A percentile compares a stretch with the other conserved stretches of the same genome.
Evolutionary conservation across 2,888 invertebrate genomes (phyloP).

Genomic region (Chalcosyrphus nemorum): DNA sequence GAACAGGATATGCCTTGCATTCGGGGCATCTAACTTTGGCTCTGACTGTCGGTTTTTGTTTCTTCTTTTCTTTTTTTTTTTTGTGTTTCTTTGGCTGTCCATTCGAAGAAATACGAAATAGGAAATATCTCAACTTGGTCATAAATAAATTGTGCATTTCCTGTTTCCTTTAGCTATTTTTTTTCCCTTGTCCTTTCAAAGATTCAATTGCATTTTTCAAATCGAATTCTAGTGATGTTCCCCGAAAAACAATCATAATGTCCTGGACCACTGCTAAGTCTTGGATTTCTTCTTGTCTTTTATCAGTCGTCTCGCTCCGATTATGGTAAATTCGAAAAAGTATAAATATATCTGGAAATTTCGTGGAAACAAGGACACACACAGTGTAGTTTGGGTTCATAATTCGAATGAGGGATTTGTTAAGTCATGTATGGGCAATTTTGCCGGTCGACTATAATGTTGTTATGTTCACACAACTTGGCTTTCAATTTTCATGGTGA

Average conservation of each 20-base stretch:
- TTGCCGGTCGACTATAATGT: slow-evolving; percentile 12
- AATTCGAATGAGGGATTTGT: slow-evolving; percentile 50
- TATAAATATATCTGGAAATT: slow-evolving; percentile 14
- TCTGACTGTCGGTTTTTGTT: slow-evolving; percentile 38
- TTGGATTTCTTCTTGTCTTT: background rate
- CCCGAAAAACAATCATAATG: slow-evolving; percentile 50
- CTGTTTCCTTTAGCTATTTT: slow-evolving; percentile 45
- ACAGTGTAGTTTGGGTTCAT: background rate
- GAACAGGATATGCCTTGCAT: slow-evolving; percentile 58
- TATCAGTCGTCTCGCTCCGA: background rate
- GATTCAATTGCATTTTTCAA: slow-evolving; percentile 58
- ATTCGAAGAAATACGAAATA: slow-evolving; percentile 25
- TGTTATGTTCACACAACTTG: background rate
- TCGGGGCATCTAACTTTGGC: slow-evolving; percentile 47
- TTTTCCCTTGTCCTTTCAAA: slow-evolving; percentile 25
- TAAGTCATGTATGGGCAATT: slow-evolving; percentile 52
- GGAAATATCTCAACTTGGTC: slow-evolving; percentile 68
- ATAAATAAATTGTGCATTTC: slow-evolving; percentile 73
- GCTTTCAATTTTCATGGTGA: slow-evolving; percentile 35
- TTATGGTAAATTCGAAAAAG: slow-evolving; percentile 9
- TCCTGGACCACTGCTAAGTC: background rate
- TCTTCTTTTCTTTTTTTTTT: background rate
- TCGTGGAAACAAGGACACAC: background rate
- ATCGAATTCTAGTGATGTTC: slow-evolving; percentile 52
- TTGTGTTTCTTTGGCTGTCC: slow-evolving; percentile 12